Conservation (phyloP, 2,888 invertebrate genomes). For the Lasioglossum calceatum region DNA sequence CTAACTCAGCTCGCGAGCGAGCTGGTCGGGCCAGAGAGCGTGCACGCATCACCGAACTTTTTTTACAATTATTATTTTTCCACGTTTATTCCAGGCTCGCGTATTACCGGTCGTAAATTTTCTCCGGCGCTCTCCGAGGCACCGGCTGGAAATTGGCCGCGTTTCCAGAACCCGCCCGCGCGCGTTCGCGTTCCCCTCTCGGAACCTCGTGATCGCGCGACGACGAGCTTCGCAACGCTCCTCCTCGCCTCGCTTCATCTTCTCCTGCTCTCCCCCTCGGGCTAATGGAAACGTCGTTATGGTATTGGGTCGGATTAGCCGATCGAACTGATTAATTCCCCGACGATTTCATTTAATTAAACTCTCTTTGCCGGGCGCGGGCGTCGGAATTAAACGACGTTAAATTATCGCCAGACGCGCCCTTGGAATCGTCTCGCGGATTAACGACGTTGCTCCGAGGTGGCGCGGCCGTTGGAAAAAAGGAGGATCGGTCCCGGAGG, state of each 20-base stretch:
- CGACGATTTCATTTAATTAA: constrained; percentile 59
- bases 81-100: constrained; percentile 73
- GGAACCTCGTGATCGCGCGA: neutral
- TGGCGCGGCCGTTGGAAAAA: neutral
- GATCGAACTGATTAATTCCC: constrained; percentile 60
- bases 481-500: neutral
- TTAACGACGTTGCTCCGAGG: constrained; percentile 30
- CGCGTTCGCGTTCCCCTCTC: neutral
- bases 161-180: neutral
- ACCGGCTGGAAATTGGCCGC: constrained; percentile 22
- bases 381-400: constrained; percentile 56
- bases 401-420: constrained; percentile 54
- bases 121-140: neutral
- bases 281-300: constrained; percentile 57
- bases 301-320: constrained; percentile 54
- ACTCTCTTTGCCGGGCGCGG: constrained; percentile 49
- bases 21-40: neutral
- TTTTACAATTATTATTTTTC: constrained; percentile 79
- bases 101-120: constrained; percentile 77
- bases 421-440: constrained; percentile 41
- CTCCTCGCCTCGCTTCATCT: constrained; percentile 8
- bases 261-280: neutral
- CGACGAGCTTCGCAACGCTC: neutral
- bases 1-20: neutral
- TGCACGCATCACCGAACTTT: constrained; percentile 61